phyloP scores from a whole-genome alignment of 2,797 vertebrate genomes.

The Adelosebastes latens region DNA sequence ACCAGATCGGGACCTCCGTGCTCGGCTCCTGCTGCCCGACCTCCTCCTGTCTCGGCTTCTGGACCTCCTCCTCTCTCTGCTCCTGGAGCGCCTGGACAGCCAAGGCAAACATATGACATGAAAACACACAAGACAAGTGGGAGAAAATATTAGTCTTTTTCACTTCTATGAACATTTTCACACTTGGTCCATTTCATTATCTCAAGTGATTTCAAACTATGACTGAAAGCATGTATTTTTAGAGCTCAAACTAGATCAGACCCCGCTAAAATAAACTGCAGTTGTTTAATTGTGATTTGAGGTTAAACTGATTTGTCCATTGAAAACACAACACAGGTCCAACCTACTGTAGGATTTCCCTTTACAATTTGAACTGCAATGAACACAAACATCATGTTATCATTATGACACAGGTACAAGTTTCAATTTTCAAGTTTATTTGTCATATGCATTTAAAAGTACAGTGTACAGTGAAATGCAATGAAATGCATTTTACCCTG shows the following conservation, averaged over 20 bases:
- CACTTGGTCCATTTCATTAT: not conserved
- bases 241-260: not conserved
- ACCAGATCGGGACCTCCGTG: conserved; percentile 87
- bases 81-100: conserved; percentile 89
- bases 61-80: conserved; percentile 91
- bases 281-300: not conserved
- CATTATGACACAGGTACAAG: not conserved
- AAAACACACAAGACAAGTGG: not conserved
- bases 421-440: not conserved
- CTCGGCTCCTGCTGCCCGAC: conserved; percentile 89
- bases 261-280: not conserved
- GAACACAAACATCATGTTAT: not conserved
- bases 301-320: not conserved
- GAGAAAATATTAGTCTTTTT: not conserved
- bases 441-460: no score
- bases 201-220: not conserved
- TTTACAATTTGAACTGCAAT: not conserved
- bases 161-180: not conserved
- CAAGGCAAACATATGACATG: not conserved
- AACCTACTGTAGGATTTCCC: not conserved
- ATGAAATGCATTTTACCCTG: no score
- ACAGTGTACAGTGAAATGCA: no score
- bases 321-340: not conserved
- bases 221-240: not conserved
- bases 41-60: conserved; percentile 91